Evolutionary conservation across 2,888 invertebrate genomes (phyloP).

Genomic region (Drosophila lutescens): DNA sequence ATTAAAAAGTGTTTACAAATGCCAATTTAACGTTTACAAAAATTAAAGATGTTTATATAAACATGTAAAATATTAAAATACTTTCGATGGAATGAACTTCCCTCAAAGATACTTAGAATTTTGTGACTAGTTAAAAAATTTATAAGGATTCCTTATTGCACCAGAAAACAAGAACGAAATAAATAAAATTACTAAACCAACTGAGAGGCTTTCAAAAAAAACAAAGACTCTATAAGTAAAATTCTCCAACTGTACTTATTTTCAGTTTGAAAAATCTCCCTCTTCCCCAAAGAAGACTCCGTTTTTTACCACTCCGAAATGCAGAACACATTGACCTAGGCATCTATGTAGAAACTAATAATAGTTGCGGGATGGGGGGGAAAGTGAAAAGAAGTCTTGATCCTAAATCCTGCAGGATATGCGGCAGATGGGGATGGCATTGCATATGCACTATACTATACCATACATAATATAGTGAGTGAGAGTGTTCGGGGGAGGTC

Average conservation of each 20-base stretch:
- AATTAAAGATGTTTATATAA: too few relatives aligned
- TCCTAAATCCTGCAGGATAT: constrained; percentile 26
- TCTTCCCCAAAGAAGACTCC: not conserved
- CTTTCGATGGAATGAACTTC: too few relatives aligned
- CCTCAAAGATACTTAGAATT: too few relatives aligned
- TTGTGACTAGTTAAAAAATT: too few relatives aligned
- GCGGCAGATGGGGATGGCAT: constrained; percentile 20
- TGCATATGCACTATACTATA: not conserved
- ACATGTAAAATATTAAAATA: too few relatives aligned
- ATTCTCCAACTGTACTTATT: not conserved
- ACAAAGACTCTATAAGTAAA: too few relatives aligned
- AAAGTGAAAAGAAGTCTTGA: not conserved
- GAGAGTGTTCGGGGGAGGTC: constrained; percentile 5
- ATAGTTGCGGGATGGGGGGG: not conserved
- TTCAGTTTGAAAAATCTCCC: not conserved
- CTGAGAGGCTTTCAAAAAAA: too few relatives aligned
- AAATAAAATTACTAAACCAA: too few relatives aligned
- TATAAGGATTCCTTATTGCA: too few relatives aligned
- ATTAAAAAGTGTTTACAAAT: too few relatives aligned
- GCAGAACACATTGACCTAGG: constrained; percentile 30
- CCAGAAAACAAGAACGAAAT: too few relatives aligned
- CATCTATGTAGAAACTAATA: constrained; percentile 7
- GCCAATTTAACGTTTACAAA: too few relatives aligned
- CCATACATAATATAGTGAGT: not conserved
- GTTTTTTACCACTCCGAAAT: not conserved